Base-by-base conservation (phyloP, 2,113 vertebrate species). In the Nasalis larvatus region DNA sequence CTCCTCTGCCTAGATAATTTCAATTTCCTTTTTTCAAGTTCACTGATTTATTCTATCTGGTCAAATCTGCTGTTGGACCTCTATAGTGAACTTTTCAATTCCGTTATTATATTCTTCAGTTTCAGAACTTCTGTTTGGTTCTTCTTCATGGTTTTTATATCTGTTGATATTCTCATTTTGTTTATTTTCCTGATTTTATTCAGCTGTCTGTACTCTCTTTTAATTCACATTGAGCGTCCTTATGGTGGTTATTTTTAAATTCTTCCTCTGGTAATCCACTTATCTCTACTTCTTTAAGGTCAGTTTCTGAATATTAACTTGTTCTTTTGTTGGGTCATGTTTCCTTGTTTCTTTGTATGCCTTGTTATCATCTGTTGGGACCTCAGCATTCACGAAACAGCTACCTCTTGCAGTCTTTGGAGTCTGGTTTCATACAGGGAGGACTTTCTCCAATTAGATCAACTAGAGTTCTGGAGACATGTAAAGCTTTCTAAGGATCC, bases 241-340 rank as follows among this genome's bases (percentile, higher is more conserved):
- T 78, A 91, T 80, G 40, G 42, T 18, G 32, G 11, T 68, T 87
- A 73, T 20, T 77, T 80, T 81, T 86, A 16, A 94, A 86, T 88
- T 49, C 3, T 80, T 91, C 93, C 47, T 83, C 11, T 88, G 35
- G 35, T 60, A 58, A 83, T 68, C 56, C 69, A 78, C 35, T n/a
- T 73, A 69, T 54, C 21, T 54, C 21, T 68, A 23, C 77, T 89
- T 77, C 49, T 83, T 92, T 66, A 58, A 6, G 37, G 18, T 78
- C 42, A 54, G 4, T 69, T 96, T 94, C 42, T 52, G 54, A 18
- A 93, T 80, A 83, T 52, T 95, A 77, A 77, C 63, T 78, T 92
- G 68, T 90, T 94, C 47, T 93, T 84, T 68, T 69, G 52, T 45
- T 83, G 23, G 14, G 23, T 56, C 6, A 58, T 56, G 56, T 63